Evolutionary conservation across 2,888 invertebrate genomes (phyloP), one percentile per base, ranked within the genome.

Genomic region (Dermolepida albohirtum): DNA sequence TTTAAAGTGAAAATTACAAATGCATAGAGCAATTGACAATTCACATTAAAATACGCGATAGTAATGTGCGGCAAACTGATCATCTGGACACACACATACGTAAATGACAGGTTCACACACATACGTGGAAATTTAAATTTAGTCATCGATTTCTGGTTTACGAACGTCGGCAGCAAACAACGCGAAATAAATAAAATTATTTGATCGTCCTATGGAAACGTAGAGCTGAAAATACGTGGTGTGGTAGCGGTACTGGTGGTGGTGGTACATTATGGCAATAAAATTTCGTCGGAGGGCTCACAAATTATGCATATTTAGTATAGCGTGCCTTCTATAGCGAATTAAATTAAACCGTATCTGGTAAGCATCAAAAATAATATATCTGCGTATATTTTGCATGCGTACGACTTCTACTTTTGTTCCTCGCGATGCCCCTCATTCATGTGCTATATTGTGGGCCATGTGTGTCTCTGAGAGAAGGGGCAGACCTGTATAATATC

Each of bases 291-390:
- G 73, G 72, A 74, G 77, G 77, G 78, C 70, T 77, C 79, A 78
- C 79, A 80, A 80, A 80, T 81, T 80, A 79, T 78, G 78, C 78
- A 79, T 79, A 79, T 80, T 80, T 79, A 79, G 79, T 73, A 77
- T 79, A 78, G 80, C 80, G 80, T 80, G 80, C 79, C 80, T 77
- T 79, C 80, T 76, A 76, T 75, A 70, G 78, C 72, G 79, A 81
- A 82, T 82, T 82, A 80, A 81, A 82, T 82, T 82, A 82, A 80
- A 79, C 78, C 74, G 80, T 78, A 80, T 82, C 82, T 82, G 82
- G 80, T 73, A 78, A 81, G 76, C 78, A 80, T 82, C 81, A 81
- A 80, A 81, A 81, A 81, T 81, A 80, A 81, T 76, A 79, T 79
- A 79, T 80, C 76, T 79, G 79, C 78, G 78, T 77, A 76, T 74